These are phyloP conservation scores for Oreortyx pictus DNA, from an alignment of 2,797 vertebrate species.

Conservation along the genomic window DNA sequence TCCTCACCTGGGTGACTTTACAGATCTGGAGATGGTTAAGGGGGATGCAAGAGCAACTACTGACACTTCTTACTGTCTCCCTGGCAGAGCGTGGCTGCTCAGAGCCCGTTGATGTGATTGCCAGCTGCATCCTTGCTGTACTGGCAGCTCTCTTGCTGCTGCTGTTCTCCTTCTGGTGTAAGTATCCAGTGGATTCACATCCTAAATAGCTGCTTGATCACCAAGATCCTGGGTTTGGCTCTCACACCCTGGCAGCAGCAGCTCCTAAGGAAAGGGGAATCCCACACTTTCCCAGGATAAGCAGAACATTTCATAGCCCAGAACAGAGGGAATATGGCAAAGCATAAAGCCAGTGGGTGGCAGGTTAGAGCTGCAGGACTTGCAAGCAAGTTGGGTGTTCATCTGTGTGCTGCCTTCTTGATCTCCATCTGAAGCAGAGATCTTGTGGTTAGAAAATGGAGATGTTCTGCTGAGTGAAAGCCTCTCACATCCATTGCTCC, in stretches of 20 bases:
- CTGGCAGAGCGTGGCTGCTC: not conserved
- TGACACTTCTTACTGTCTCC: not conserved
- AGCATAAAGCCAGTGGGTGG: not conserved
- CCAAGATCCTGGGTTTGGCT: not conserved
- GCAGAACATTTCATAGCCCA: not conserved
- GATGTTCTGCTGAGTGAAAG: not conserved
- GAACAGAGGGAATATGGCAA: not conserved
- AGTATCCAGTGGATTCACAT: not conserved
- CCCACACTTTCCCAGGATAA: accelerated
- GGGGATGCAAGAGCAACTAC: not conserved
- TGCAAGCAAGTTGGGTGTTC: not conserved
- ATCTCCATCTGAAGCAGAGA: accelerated
- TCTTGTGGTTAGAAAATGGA: not conserved
- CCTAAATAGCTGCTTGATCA: accelerated
- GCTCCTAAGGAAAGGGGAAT: not conserved
- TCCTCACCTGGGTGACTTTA: not conserved
- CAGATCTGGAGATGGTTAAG: accelerated
- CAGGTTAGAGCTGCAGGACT: not conserved
- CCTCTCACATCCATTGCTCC: not conserved
- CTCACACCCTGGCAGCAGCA: not conserved
- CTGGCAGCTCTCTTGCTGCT: accelerated
- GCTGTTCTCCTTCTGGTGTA: accelerated
- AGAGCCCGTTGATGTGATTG: accelerated
- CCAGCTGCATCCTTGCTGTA: accelerated
- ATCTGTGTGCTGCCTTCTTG: not conserved